Conservation (phyloP, 92 coral and sea anemone species). For the Porites cylindrica region DNA sequence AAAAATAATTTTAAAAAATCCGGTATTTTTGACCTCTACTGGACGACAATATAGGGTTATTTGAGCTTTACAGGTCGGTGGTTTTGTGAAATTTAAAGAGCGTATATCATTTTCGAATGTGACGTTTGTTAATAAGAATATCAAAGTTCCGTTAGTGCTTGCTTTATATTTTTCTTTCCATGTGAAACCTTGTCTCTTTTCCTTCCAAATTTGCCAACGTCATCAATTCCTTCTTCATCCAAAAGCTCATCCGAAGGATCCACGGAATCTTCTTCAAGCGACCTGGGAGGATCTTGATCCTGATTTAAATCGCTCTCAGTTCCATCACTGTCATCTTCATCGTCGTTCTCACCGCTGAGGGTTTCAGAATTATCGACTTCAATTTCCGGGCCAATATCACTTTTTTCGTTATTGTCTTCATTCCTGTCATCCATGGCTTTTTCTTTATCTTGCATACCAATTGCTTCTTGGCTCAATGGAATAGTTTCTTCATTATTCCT, state of each 20-base stretch:
- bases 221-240: slow-evolving; percentile 43
- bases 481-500: slow-evolving; percentile 1
- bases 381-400: not conserved
- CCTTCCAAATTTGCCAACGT: slow-evolving; percentile 38
- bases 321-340: not conserved
- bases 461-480: not conserved
- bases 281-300: not conserved
- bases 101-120: no score
- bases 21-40: no score
- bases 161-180: not conserved
- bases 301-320: not conserved
- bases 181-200: slow-evolving; percentile 15
- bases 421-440: slow-evolving; percentile 5
- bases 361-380: not conserved
- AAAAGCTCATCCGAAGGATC: slow-evolving; percentile 25
- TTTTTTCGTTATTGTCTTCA: not conserved
- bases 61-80: no score
- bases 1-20: no score
- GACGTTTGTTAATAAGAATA: no score
- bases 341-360: not conserved
- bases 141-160: not conserved
- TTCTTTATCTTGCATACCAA: slow-evolving; percentile 1
- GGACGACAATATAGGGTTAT: no score
- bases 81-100: no score
- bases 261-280: not conserved